Base-by-base conservation (phyloP, 2,888 invertebrate species). In the Lissonota sp. region DNA sequence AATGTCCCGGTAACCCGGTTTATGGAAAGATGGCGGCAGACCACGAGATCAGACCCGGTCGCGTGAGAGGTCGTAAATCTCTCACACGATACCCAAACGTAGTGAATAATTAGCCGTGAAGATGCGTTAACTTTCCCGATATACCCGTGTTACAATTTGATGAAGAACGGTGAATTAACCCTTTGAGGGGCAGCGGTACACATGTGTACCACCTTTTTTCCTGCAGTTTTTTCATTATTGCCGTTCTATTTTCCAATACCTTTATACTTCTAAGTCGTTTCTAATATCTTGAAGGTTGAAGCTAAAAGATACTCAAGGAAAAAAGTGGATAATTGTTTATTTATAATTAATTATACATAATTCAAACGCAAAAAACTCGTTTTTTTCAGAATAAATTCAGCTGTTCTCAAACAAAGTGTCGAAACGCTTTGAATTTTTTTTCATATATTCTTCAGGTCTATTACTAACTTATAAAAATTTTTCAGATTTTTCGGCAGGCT, bases 211-310 rank as follows among this genome's bases (percentile, higher is more conserved):
- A 49, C 49, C 49, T 49, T 49, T 49, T 49, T 49, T 49, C n/a
- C 49, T 49, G 49, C 49, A 49, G 49, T 49, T 49, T 49, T 49
- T 49, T 49, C 49, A 49, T 49, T 49, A 49, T 49, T 49, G 49
- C 49, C 49, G 49, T 49, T 49, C 49, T 49, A 49, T 49, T 49
- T 49, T 49, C 49, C 49, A 49, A 49, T 49, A 49, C 10, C 49
- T 49, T 49, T 49, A 49, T 49, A 49, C 49, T 49, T 49, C 10
- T 49, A 10, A 49, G 49, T 49, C 49, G 49, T 49, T 49, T 49
- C 49, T 49, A 49, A 10, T 49, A 49, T 49, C 49, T 49, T 10
- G 49, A 49, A 49, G 49, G 49, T 49, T 49, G 6, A 49, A 49
- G 49, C 49, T 49, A 49, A 49, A 49, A 49, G 49, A 49, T 49